A percentile compares a stretch with the other conserved stretches of the same genome.
Evolutionary conservation across 2,113 vertebrate genomes (phyloP).

Genomic region (Ptilorrhoa leucosticta): DNA sequence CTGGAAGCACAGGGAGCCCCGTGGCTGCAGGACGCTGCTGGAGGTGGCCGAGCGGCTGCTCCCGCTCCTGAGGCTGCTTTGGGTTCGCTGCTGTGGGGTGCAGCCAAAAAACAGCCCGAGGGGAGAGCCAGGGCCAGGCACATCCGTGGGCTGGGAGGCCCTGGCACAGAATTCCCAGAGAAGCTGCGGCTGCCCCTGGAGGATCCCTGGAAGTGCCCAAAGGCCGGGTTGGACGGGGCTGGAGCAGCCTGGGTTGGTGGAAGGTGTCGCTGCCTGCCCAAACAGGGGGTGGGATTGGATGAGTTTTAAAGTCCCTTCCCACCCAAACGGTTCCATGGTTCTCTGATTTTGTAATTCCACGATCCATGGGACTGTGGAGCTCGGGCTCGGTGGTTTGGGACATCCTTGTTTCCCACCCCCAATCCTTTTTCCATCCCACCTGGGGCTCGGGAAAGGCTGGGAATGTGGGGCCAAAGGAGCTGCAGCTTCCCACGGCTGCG

Average conservation of each 20-base stretch:
- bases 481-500: neutral
- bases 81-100: neutral
- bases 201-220: neutral
- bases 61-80: neutral
- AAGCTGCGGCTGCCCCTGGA: neutral
- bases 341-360: fast-evolving
- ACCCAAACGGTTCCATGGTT: neutral
- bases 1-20: fast-evolving
- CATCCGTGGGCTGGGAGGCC: neutral
- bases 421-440: neutral
- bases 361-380: neutral
- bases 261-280: neutral
- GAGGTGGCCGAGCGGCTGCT: neutral
- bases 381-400: neutral
- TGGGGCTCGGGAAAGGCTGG: neutral
- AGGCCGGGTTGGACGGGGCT: neutral
- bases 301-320: neutral
- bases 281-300: neutral
- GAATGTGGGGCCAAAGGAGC: neutral
- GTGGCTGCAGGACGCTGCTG: neutral
- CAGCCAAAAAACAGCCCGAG: neutral
- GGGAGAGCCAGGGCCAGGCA: neutral
- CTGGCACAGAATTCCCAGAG: neutral
- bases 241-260: neutral
- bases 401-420: neutral